phyloP scores from a whole-genome alignment of 2,797 vertebrate genomes.

The Malurus leucopterus region DNA sequence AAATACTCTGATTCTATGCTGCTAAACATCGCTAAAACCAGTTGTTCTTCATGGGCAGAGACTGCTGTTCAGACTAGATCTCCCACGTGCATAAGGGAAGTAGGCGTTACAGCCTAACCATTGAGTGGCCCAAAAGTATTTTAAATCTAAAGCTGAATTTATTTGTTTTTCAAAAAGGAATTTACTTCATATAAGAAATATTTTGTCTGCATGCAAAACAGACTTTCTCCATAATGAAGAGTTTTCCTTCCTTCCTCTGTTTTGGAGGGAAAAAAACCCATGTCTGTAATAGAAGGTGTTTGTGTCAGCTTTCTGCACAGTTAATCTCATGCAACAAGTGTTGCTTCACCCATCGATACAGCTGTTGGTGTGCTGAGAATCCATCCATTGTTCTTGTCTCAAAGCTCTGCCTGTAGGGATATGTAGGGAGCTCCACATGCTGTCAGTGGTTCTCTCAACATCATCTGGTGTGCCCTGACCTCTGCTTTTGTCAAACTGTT shows the following conservation, averaged over 20 bases:
- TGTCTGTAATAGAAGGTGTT: not conserved
- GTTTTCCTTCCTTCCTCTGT: not conserved
- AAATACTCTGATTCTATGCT: not conserved
- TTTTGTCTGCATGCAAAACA: not conserved
- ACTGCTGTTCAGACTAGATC: not conserved
- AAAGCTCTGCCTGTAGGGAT: not conserved
- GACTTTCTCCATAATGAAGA: not conserved
- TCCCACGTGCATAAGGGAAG: not conserved
- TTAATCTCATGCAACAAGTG: not conserved
- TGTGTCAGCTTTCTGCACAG: not conserved
- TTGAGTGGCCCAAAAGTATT: not conserved
- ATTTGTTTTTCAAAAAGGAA: not conserved
- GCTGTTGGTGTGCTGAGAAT: not conserved
- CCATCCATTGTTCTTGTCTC: not conserved
- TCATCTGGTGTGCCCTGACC: not conserved
- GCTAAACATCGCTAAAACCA: not conserved
- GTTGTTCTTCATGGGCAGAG: not conserved
- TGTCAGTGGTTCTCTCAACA: not conserved
- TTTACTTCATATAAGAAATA: not conserved
- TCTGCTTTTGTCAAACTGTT: not conserved
- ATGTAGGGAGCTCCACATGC: not conserved
- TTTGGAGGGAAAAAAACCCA: rapidly evolving
- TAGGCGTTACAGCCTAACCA: not conserved
- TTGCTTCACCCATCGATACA: not conserved
- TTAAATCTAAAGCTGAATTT: not conserved